Evolutionary conservation across 2,113 vertebrate species (phyloP).

Genomic region (Sinosuthora webbiana): DNA sequence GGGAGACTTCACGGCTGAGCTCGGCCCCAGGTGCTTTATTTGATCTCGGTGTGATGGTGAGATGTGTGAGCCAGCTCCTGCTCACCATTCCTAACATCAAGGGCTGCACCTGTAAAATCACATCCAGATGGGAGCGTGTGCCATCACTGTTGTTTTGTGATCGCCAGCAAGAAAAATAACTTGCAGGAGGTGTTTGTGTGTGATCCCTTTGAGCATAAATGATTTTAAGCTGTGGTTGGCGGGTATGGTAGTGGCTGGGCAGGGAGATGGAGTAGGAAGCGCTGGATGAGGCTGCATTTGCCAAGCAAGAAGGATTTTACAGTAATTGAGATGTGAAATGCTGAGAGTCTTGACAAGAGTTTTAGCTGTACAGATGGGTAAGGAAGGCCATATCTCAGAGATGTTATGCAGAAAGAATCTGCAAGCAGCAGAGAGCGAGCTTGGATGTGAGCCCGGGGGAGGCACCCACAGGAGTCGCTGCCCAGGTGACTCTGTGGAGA

Average conservation of each 20-base stretch:
- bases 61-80: not conserved
- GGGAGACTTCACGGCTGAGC: accelerated
- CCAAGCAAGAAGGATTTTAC: conserved; percentile 68
- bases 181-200: conserved; percentile 40
- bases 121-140: not conserved
- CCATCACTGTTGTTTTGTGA: not conserved
- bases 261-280: conserved; percentile 56
- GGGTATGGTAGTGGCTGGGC: conserved; percentile 46
- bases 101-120: not conserved
- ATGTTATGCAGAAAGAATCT: conserved; percentile 66
- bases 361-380: conserved; percentile 72
- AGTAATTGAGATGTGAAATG: conserved; percentile 70
- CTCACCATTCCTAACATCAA: not conserved
- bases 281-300: conserved; percentile 57
- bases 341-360: conserved; percentile 70
- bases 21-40: not conserved
- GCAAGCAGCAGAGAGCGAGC: conserved; percentile 38
- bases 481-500: conserved; percentile 22
- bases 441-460: conserved; percentile 57
- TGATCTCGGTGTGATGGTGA: not conserved
- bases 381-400: conserved; percentile 67
- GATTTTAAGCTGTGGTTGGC: conserved; percentile 61
- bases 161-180: not conserved
- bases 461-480: conserved; percentile 44
- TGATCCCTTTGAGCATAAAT: conserved; percentile 49